A percentile compares a stretch with the other conserved stretches of the same genome.
Conservation (phyloP, 1,140 invertebrate genomes). For the Drosophila bocki region DNA sequence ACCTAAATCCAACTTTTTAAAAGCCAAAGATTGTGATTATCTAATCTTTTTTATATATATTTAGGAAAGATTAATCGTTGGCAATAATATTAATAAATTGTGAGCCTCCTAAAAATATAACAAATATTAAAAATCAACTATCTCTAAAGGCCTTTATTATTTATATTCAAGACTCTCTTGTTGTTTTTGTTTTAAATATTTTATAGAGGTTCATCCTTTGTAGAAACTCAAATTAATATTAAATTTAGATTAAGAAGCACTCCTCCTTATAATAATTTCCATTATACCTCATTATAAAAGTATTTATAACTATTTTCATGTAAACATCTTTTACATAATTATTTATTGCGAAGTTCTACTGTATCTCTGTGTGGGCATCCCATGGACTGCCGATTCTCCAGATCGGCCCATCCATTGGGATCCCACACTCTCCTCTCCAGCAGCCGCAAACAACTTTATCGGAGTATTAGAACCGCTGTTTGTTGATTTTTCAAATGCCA, state of each 20-base stretch:
- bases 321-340: no score
- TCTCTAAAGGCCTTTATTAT: no score
- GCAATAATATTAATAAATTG: not conserved
- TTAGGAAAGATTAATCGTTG: not conserved
- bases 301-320: not conserved
- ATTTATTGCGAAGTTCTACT: not conserved
- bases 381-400: not conserved
- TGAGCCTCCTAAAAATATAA: not conserved
- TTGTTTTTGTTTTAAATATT: no score
- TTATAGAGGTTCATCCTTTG: not conserved
- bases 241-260: not conserved
- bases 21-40: no score
- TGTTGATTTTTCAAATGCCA: constrained; percentile 10
- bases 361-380: not conserved
- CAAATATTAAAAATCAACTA: no score
- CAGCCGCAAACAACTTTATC: constrained; percentile 8
- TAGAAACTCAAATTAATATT: not conserved
- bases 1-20: no score
- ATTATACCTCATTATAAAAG: not conserved
- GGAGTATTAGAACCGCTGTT: constrained; percentile 2
- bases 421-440: not conserved
- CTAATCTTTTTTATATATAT: no score
- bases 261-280: not conserved
- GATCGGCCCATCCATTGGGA: not conserved
- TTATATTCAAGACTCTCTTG: no score